Percentiles rank a stretch among this genome's conserved stretches.
Conservation (phyloP, 2,888 invertebrate genomes). For the Ichneumon xanthorius region DNA sequence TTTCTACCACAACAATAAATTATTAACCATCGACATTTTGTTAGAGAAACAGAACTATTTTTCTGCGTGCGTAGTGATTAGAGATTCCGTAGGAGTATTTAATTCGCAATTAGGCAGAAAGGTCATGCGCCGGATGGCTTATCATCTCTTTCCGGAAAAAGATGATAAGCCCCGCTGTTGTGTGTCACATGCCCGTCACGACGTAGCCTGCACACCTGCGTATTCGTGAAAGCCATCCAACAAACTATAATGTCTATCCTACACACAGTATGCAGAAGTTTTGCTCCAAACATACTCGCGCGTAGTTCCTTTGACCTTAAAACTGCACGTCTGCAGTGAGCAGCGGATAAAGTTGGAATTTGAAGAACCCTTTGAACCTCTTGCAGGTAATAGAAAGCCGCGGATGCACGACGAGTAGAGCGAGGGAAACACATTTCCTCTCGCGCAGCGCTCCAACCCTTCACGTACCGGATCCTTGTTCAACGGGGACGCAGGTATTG, state of each 20-base stretch:
- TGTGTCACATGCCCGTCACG: conserved; percentile 48
- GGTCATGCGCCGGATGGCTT: conserved; percentile 2
- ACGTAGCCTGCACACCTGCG: neutral
- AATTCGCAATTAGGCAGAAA: conserved; percentile 22
- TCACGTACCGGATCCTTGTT: too few relatives aligned
- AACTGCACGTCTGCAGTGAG: neutral
- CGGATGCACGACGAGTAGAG: too few relatives aligned
- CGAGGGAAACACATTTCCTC: too few relatives aligned
- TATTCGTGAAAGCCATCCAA: neutral
- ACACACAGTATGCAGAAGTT: neutral
- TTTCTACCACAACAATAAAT: too few relatives aligned
- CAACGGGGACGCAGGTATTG: too few relatives aligned
- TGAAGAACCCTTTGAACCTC: neutral
- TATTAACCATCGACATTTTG: too few relatives aligned
- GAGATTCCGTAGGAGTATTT: conserved; percentile 2
- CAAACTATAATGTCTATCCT: neutral
- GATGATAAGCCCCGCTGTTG: neutral
- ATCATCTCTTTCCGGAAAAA: neutral
- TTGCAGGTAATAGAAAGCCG: neutral
- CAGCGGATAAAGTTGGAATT: neutral
- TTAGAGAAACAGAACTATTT: too few relatives aligned
- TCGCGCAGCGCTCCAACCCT: neutral
- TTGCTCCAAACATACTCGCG: neutral
- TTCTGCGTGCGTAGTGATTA: neutral
- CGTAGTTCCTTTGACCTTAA: conserved; percentile 8